Evolutionary conservation across 2,113 vertebrate genomes (phyloP).

Genomic region (Peromyscus leucopus): DNA sequence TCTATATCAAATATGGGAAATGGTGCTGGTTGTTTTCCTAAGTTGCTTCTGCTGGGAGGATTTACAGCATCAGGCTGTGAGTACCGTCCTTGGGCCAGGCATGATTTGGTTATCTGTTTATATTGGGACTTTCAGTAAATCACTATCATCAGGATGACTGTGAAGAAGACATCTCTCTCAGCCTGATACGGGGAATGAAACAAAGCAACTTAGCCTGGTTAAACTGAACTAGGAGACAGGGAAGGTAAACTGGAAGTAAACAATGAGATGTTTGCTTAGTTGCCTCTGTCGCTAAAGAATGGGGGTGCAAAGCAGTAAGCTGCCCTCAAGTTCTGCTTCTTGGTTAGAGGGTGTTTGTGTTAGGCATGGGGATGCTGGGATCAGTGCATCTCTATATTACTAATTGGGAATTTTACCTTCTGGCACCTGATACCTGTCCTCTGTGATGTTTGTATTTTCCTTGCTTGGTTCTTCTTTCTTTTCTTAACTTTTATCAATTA

Average conservation of each 20-base stretch:
- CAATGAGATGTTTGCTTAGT: not conserved
- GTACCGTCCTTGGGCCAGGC: not conserved
- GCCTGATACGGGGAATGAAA: not conserved
- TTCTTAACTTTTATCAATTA: not conserved
- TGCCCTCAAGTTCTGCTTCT: not conserved
- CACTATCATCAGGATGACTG: not conserved
- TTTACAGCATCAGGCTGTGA: not conserved
- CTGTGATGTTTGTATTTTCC: not conserved
- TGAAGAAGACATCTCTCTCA: not conserved
- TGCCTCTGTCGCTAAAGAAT: not conserved
- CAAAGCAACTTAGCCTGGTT: not conserved
- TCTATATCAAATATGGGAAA: not conserved
- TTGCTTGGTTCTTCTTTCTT: not conserved
- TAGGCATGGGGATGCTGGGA: not conserved
- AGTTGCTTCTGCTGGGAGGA: not conserved
- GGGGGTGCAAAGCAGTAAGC: not conserved
- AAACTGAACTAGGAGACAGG: not conserved
- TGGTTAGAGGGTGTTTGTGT: not conserved
- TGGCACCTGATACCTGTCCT: too few species aligned
- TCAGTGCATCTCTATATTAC: not conserved
- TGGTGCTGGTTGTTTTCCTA: not conserved
- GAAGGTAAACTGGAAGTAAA: not conserved
- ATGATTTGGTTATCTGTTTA: not conserved
- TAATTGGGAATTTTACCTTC: not conserved
- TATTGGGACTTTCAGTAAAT: not conserved